Conservation (phyloP, 1,140 invertebrate species). For the Euura lappo region DNA sequence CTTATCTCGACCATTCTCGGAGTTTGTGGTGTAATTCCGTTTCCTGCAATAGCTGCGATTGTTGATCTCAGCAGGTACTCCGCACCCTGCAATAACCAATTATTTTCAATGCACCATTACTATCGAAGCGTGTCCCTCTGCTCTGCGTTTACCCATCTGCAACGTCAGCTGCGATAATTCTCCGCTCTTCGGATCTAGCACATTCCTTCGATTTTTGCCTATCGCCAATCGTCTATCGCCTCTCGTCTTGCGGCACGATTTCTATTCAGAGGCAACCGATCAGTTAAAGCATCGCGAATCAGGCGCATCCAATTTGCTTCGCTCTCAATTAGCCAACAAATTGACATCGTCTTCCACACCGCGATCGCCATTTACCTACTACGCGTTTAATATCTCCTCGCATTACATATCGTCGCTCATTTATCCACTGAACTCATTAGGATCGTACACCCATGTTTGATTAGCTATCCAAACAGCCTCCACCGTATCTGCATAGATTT, state of each 20-base stretch:
- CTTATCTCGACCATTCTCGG: neutral
- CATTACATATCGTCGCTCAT: neutral
- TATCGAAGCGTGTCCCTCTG: neutral
- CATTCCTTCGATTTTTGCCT: neutral
- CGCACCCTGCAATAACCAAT: neutral
- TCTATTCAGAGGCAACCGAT: neutral
- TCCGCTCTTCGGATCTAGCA: neutral
- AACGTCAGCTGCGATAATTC: neutral
- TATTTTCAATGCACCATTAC: neutral
- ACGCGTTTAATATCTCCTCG: neutral
- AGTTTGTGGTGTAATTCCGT: neutral
- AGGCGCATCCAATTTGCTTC: conserved; percentile 5
- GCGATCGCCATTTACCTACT: neutral
- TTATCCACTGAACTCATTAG: neutral
- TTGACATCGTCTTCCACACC: neutral
- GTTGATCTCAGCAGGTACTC: neutral
- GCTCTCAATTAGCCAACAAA: conserved; percentile 7
- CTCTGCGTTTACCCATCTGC: too few relatives aligned
- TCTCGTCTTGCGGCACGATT: neutral
- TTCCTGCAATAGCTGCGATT: neutral
- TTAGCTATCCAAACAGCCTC: too few relatives aligned
- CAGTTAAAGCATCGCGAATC: neutral
- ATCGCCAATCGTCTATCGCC: neutral
- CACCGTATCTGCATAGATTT: neutral
- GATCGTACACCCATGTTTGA: neutral